Evolutionary conservation across 2,888 invertebrate species (phyloP), one percentile per base, ranked within the genome.

Genomic region (Macroteleia sp.): DNA sequence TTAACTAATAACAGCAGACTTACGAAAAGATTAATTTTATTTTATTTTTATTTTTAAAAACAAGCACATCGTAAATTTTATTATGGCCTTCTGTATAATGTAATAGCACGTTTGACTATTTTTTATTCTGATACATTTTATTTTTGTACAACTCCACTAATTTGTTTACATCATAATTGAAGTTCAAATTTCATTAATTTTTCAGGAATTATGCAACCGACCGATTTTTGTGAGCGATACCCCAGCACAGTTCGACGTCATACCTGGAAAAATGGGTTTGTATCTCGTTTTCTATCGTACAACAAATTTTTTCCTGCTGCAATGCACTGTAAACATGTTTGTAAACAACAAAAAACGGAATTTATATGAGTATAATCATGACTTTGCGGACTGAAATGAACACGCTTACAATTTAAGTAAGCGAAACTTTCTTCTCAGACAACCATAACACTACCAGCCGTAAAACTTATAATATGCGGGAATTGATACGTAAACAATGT

Each of bases 231-330:
- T 96, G n/a, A 93, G 94, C 87, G 96, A 96, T 92, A 95, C 95
- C 41, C 94, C 95, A 6, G 94, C 95, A 39, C 95, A 95, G 59
- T 97, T 97, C 89, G 97, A 97, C 90, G 95, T 97, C 50, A 93
- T 94, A 34, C 95, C 97, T 0, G 97, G 98, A 8, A 97, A 97
- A 93, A 94, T 97, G 93, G 98, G 97, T 96, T 92, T 94, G 95
- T 46, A 16, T 54, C 44, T 30, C 50, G 3, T 9, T 54, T 14
- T 22, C 16, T n/a, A 42, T 28, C 19, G 0, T 6, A 32, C 39
- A 14, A 44, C 22, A 12, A 4, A 4, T 16, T 16, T 14, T 12
- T n/a, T 3, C 20, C 19, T 41, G 9, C 14, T 28, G 12, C 9
- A 16, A 25, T 4, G 12, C 12, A 30, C 36, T 36, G 25, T 34